Evolutionary conservation across 2,113 vertebrate genomes (phyloP).

Genomic region (Muntiacus reevesi): DNA sequence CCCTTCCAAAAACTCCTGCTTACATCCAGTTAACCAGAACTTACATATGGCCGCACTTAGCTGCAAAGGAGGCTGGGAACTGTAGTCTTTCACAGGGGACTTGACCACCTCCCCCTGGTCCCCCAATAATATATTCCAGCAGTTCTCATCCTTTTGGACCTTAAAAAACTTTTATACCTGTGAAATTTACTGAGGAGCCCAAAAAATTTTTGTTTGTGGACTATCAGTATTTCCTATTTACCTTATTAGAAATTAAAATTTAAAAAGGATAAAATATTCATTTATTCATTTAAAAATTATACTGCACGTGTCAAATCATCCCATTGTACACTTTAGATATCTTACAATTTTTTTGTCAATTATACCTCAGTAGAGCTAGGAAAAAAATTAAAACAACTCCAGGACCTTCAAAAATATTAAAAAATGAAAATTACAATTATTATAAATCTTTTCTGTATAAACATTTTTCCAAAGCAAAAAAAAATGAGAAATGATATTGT

Average conservation of each 20-base stretch:
- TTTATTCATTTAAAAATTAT: background rate
- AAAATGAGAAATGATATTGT: background rate
- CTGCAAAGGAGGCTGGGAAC: background rate
- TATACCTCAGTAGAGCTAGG: background rate
- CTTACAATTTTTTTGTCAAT: background rate
- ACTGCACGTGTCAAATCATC: background rate
- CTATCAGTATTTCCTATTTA: background rate
- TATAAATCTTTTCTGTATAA: background rate
- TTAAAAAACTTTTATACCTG: background rate
- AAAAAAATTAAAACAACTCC: background rate
- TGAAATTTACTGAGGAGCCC: background rate
- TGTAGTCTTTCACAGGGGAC: background rate
- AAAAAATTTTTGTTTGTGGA: background rate
- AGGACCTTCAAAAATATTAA: background rate
- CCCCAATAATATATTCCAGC: background rate
- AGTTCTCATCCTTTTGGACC: background rate
- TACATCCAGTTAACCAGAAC: background rate
- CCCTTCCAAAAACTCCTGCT: background rate
- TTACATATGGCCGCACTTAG: background rate
- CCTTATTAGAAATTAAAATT: background rate
- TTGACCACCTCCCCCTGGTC: fast-evolving
- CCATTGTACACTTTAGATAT: background rate
- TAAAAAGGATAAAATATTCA: background rate
- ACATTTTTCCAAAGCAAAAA: constrained; percentile 2
- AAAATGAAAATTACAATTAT: background rate